Evolutionary conservation across 2,797 vertebrate species (phyloP).

Genomic region (Melanotaenia trifasciata): DNA sequence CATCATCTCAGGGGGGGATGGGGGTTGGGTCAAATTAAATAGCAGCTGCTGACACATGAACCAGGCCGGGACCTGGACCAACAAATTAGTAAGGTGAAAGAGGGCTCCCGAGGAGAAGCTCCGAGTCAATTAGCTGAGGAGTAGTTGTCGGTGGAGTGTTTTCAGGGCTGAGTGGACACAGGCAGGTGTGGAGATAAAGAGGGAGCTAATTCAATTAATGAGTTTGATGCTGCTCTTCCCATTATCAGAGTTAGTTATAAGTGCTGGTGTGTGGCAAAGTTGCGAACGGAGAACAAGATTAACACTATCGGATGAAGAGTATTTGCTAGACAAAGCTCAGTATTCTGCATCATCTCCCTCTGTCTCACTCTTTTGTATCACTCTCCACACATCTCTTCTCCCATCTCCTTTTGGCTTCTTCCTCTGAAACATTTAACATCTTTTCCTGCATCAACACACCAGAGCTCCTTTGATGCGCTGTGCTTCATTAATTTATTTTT

Average conservation of each 20-base stretch:
- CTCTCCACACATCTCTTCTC: constrained; percentile 38
- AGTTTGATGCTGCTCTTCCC: constrained; percentile 75
- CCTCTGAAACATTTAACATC: constrained; percentile 20
- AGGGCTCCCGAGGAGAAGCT: constrained; percentile 29
- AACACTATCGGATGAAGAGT: constrained; percentile 75
- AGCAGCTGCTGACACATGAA: constrained; percentile 62
- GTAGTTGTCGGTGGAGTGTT: constrained; percentile 61
- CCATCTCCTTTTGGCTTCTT: constrained; percentile 25
- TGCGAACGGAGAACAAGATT: constrained; percentile 76
- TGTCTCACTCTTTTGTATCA: constrained; percentile 55
- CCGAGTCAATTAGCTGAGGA: constrained; percentile 70
- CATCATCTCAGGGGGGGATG: constrained; percentile 28
- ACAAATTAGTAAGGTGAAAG: constrained; percentile 63
- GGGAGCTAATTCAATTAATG: constrained; percentile 83
- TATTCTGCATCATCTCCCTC: constrained; percentile 43
- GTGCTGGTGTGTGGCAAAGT: constrained; percentile 75
- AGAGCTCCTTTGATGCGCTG: not conserved
- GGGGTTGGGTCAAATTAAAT: constrained; percentile 62
- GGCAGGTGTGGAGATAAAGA: constrained; percentile 78
- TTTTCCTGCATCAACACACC: constrained; percentile 17
- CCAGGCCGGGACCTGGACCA: constrained; percentile 37
- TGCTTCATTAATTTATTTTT: constrained; percentile 4
- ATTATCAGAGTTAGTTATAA: constrained; percentile 80
- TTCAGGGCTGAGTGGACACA: constrained; percentile 68
- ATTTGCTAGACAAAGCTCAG: constrained; percentile 67